Percentiles rank a stretch among this genome's conserved stretches.
phyloP scores from a whole-genome alignment of 1,140 invertebrate genomes.

The Papilio polytes region DNA sequence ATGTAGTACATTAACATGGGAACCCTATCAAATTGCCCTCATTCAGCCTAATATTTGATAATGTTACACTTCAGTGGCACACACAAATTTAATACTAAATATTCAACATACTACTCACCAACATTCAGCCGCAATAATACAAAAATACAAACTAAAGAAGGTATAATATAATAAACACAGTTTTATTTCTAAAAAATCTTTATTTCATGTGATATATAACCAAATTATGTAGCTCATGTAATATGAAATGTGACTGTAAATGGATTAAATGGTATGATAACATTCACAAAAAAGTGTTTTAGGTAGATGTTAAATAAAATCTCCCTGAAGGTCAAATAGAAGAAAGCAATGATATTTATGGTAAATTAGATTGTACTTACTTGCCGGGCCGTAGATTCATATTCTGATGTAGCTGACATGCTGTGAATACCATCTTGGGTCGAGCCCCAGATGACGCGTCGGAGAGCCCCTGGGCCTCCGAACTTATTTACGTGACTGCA shows the following conservation, averaged over 20 bases:
- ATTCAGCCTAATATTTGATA: slow-evolving; percentile 48
- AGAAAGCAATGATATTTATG: neutral
- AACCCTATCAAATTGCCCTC: slow-evolving; percentile 41
- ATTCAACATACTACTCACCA: slow-evolving; percentile 46
- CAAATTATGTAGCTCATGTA: slow-evolving; percentile 30
- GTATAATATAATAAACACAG: slow-evolving; percentile 67
- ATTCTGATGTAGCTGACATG: slow-evolving; percentile 83
- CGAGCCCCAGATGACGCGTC: slow-evolving; percentile 77
- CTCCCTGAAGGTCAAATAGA: slow-evolving; percentile 7
- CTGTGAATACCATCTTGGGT: slow-evolving; percentile 83
- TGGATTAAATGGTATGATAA: neutral
- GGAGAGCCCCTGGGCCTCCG: slow-evolving; percentile 74
- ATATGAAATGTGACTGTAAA: slow-evolving; percentile 16
- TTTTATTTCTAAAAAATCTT: slow-evolving; percentile 52
- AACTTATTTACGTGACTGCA: slow-evolving; percentile 79
- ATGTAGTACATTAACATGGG: slow-evolving; percentile 19
- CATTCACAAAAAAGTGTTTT: neutral
- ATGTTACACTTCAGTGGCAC: slow-evolving; percentile 45
- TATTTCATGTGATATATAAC: slow-evolving; percentile 53
- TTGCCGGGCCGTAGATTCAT: slow-evolving; percentile 81
- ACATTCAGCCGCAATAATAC: slow-evolving; percentile 36
- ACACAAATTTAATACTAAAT: slow-evolving; percentile 42
- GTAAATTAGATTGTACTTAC: slow-evolving; percentile 62
- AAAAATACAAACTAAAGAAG: slow-evolving; percentile 51
- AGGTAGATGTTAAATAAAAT: neutral